Base-by-base conservation (phyloP, 2,113 vertebrate genomes). In the Sylvilagus bachmani region DNA sequence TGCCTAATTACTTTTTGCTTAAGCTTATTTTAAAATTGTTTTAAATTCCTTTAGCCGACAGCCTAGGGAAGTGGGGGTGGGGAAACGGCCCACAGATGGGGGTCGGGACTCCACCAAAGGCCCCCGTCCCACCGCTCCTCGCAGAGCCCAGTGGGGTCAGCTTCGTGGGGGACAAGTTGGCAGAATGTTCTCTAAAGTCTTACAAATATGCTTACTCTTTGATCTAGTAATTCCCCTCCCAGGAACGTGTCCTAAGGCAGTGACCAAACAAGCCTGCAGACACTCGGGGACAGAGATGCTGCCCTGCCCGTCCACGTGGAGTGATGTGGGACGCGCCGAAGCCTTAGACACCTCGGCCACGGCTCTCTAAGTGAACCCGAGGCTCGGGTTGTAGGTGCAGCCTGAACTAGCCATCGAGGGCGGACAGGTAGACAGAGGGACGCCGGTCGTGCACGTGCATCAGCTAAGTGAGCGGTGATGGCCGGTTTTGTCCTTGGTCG, bases 1-100 rank as follows among this genome's bases (percentile, higher is more conserved):
- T 94, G 92, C 95, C 87, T 97, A 93, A 96, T 97, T 90, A 86
- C 95, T 95, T 97, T 96, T 75, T 97, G 87, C 95, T 95, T 95
- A 97, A 97, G 96, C 95, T 93, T 96, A 79, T 86, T 95, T 94
- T 66, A 62, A 92, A 93, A 94, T 97, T 66, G 93, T 94, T 97
- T 96, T 96, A 82, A 96, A 96, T 96, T 95, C 93, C 83, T 96
- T 92, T 61, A 93, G 83, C 70, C 69, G 88, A 84, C 78, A 90
- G 90, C 83, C 89, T 6, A 58, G 84, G 69, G 71, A 74, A 85
- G 74, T 9, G 10, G 75, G 27, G 62, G 75, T 22, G 19, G 81
- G 44, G 74, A 53, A 71, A 36, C 3, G 16, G 89, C 44, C 81
- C 58, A 44, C 92, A 82, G 73, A 29, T 14, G 78, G 66, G 66